Evolutionary conservation across 2,113 vertebrate species (phyloP).

Genomic region (Spermophilus dauricus): DNA sequence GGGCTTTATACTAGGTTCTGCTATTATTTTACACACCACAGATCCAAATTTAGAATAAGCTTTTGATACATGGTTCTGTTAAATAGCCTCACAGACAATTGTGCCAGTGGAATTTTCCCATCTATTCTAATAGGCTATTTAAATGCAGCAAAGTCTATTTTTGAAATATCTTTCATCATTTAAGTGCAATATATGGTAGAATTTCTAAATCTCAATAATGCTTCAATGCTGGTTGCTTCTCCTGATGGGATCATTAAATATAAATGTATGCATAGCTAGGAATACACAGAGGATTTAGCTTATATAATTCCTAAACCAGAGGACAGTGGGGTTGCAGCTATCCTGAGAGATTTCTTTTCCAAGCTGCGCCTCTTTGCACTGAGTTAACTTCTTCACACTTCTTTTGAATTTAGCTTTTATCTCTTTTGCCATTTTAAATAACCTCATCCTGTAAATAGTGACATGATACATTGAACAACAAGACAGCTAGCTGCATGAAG

Average conservation of each 20-base stretch:
- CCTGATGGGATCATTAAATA: slow-evolving; percentile 60
- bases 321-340: background rate
- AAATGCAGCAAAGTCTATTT: slow-evolving; percentile 69
- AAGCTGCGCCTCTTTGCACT: slow-evolving; percentile 35
- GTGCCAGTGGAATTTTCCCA: slow-evolving; percentile 68
- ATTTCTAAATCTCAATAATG: slow-evolving; percentile 63
- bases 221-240: slow-evolving; percentile 61
- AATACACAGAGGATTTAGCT: slow-evolving; percentile 13
- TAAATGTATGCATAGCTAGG: slow-evolving; percentile 63
- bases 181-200: slow-evolving; percentile 21
- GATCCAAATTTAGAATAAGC: slow-evolving; percentile 61
- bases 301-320: slow-evolving; percentile 61
- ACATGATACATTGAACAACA: background rate
- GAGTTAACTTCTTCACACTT: background rate
- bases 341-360: background rate
- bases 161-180: slow-evolving; percentile 64
- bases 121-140: slow-evolving; percentile 66
- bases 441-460: slow-evolving; percentile 24
- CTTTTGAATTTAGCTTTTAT: slow-evolving; percentile 38
- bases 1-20: background rate
- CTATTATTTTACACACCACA: slow-evolving; percentile 39
- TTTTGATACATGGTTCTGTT: slow-evolving; percentile 56
- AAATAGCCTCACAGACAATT: background rate
- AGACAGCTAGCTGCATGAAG: background rate
- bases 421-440: slow-evolving; percentile 28